These are phyloP conservation scores for Pachydiplax longipennis DNA, from an alignment of 2,888 invertebrate genomes.

Conservation along the genomic window DNA sequence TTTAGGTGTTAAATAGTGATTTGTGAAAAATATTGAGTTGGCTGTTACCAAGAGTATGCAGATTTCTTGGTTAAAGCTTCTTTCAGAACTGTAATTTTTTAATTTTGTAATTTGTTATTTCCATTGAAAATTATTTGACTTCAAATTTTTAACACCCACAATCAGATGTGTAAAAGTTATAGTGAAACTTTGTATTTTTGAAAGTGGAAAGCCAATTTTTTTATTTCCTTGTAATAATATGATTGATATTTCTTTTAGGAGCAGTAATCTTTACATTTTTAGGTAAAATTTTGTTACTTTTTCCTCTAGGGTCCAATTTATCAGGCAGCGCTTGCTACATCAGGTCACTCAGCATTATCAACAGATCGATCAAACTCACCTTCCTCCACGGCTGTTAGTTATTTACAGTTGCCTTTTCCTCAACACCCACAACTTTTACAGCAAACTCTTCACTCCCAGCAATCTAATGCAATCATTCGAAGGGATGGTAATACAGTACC, in stretches of 20 bases:
- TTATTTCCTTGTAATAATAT: not conserved
- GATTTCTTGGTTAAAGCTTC: too few species aligned
- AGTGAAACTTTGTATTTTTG: not conserved
- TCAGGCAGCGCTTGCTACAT: conserved; percentile 30
- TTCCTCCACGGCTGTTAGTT: conserved; percentile 44
- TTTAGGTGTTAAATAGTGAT: too few species aligned
- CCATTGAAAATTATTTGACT: not conserved
- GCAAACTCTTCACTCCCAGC: conserved; percentile 25
- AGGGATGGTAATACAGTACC: not conserved
- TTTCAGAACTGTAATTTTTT: too few species aligned
- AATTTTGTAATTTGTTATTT: too few species aligned
- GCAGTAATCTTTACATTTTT: not conserved
- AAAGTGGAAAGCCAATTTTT: not conserved
- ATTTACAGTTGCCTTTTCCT: conserved; percentile 24
- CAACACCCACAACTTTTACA: conserved; percentile 20
- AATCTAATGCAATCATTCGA: not conserved
- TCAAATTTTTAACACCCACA: not conserved
- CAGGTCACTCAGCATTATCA: conserved; percentile 29
- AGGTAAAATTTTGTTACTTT: not conserved
- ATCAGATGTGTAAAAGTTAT: not conserved
- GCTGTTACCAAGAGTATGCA: too few species aligned
- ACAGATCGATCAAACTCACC: conserved; percentile 31
- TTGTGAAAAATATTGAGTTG: too few species aligned
- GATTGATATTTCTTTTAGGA: not conserved
- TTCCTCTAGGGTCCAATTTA: conserved; percentile 23